phyloP scores from a whole-genome alignment of 1,140 invertebrate genomes.

The Phenacoccus solenopsis region DNA sequence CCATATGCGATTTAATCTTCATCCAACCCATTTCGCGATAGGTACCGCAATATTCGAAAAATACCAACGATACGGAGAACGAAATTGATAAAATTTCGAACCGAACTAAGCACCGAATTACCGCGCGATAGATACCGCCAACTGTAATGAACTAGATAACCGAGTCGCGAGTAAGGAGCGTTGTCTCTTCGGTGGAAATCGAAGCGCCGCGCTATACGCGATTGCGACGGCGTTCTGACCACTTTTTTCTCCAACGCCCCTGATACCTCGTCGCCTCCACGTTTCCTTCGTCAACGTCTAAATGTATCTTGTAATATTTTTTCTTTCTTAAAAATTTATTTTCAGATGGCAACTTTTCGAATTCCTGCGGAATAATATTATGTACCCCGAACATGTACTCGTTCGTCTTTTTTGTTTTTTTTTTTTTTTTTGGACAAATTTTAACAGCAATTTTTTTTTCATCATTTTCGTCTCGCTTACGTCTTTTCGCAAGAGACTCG shows the following conservation, averaged over 20 bases:
- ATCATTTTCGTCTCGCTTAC: no score
- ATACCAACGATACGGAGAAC: background rate
- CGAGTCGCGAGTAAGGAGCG: background rate
- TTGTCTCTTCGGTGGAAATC: background rate
- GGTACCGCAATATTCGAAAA: background rate
- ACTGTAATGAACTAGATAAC: background rate
- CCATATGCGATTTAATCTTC: conserved; percentile 36
- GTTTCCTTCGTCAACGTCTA: no score
- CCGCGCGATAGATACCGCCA: background rate
- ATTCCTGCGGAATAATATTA: no score
- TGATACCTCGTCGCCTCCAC: background rate
- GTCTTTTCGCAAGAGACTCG: no score
- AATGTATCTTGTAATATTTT: no score
- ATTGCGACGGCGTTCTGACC: background rate
- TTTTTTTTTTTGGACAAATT: no score
- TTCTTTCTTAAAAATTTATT: no score
- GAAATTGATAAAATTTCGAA: background rate
- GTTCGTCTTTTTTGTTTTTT: no score
- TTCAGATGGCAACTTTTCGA: no score
- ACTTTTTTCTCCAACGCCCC: no score
- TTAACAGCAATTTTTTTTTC: no score
- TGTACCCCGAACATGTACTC: no score
- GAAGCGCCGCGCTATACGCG: background rate
- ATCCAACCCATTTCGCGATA: conserved; percentile 35
- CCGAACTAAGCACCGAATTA: background rate